Evolutionary conservation across 2,113 vertebrate genomes (phyloP).

Genomic region (Bungarus multicinctus): DNA sequence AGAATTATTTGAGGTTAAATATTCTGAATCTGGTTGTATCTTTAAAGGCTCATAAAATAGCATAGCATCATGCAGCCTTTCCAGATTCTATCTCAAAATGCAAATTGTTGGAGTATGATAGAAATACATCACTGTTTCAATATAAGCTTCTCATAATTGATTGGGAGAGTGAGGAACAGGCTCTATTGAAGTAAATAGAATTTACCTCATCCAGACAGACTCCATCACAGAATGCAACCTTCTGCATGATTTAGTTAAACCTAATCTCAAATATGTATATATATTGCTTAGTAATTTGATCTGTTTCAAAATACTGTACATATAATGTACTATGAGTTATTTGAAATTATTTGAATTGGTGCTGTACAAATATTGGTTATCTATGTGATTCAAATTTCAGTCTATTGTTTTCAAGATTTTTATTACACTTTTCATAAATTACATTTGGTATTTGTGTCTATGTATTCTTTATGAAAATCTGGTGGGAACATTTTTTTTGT

Average conservation of each 20-base stretch:
- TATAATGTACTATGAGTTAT: background rate
- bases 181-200: background rate
- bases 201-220: background rate
- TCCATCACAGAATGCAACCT: background rate
- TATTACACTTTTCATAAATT: background rate
- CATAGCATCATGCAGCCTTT: background rate
- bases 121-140: background rate
- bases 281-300: background rate
- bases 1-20: background rate
- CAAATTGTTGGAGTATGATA: background rate
- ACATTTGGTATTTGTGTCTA: background rate
- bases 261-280: background rate
- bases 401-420: background rate
- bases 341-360: background rate
- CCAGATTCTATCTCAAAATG: background rate
- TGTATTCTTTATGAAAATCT: background rate
- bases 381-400: background rate
- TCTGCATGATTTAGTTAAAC: background rate
- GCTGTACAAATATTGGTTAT: background rate
- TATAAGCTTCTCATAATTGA: background rate
- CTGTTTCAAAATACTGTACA: background rate
- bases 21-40: background rate
- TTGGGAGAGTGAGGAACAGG: background rate
- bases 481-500: background rate
- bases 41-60: background rate